These are phyloP conservation scores for mouse (Mus musculus) DNA, from an alignment of 2,113 vertebrate species.

Conservation along the genomic window DNA sequence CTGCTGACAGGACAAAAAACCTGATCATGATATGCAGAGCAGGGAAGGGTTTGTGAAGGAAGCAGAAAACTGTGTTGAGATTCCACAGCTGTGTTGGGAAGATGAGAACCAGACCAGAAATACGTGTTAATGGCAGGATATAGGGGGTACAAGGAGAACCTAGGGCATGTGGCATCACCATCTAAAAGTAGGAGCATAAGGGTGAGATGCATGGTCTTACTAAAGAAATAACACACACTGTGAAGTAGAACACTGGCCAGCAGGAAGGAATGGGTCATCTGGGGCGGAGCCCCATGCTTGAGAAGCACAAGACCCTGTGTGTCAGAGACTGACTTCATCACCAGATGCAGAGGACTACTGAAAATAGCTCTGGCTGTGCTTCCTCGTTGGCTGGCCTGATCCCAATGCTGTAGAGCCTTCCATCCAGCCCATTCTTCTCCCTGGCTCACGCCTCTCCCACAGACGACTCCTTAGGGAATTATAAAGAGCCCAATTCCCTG, in stretches of 20 bases:
- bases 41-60: not conserved
- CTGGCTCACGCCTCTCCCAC: not conserved
- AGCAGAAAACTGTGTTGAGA: not conserved
- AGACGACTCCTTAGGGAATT: constrained; percentile 42
- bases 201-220: not conserved
- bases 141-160: not conserved
- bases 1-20: not conserved
- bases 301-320: not conserved
- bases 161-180: not conserved
- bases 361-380: not conserved
- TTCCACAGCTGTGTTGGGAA: not conserved
- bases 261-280: too few relatives aligned
- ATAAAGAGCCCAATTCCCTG: not conserved
- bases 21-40: not conserved
- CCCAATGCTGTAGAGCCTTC: not conserved
- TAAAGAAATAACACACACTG: not conserved
- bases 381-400: not conserved
- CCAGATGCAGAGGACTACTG: not conserved
- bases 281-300: not conserved
- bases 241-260: accelerated
- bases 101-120: not conserved
- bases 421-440: not conserved
- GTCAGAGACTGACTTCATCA: not conserved
- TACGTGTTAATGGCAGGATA: not conserved
- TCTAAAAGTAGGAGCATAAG: not conserved